A percentile compares a stretch with the other conserved stretches of the same genome.
phyloP scores from a whole-genome alignment of 2,888 invertebrate species.

The Melangyna quadrimaculata region DNA sequence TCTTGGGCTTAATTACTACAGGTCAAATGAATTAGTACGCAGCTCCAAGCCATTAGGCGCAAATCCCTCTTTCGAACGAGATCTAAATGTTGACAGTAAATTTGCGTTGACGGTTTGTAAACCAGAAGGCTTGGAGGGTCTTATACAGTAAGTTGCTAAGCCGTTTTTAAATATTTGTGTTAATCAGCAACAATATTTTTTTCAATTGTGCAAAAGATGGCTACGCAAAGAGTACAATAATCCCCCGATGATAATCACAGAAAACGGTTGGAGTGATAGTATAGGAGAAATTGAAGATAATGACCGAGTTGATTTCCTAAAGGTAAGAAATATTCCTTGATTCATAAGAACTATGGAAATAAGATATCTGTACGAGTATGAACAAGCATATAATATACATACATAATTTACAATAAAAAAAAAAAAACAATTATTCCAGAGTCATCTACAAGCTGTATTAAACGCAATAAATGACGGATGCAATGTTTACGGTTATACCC shows the following conservation, averaged over 20 bases:
- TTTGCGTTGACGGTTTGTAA: conserved; percentile 12
- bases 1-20: conserved; percentile 77
- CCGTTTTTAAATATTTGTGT: neutral
- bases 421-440: conserved; percentile 39
- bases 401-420: no score
- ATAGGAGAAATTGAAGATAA: conserved; percentile 78
- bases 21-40: conserved; percentile 73
- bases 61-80: conserved; percentile 82
- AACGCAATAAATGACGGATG: conserved; percentile 76
- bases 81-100: conserved; percentile 74
- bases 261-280: conserved; percentile 84
- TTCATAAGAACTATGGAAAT: no score
- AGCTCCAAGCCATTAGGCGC: conserved; percentile 73
- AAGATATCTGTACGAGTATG: no score
- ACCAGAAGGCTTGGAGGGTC: conserved; percentile 53
- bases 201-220: conserved; percentile 77
- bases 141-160: neutral
- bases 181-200: neutral
- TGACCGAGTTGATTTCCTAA: conserved; percentile 77
- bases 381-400: no score
- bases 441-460: conserved; percentile 75
- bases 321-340: no score
- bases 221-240: conserved; percentile 83
- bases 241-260: conserved; percentile 83
- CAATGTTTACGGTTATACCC: conserved; percentile 75